A percentile compares a stretch with the other conserved stretches of the same genome.
phyloP scores from a whole-genome alignment of 2,797 vertebrate genomes.

The Pseudopleuronectes americanus region DNA sequence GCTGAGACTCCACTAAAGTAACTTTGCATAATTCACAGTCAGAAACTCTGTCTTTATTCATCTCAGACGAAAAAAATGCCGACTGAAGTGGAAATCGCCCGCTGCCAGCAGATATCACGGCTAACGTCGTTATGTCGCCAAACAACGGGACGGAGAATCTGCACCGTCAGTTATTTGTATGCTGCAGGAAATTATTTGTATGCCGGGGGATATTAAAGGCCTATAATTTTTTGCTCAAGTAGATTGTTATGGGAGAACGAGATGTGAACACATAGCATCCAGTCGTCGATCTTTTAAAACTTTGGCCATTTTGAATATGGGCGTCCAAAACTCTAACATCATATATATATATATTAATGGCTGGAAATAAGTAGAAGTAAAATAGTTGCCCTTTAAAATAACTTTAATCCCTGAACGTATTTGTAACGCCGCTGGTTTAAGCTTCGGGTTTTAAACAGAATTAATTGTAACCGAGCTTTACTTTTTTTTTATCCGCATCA shows the following conservation, averaged over 20 bases:
- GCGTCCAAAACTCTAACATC: no score
- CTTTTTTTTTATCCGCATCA: conserved; percentile 49
- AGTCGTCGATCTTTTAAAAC: no score
- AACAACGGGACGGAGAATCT: neutral
- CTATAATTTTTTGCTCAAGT: neutral
- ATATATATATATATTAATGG: neutral
- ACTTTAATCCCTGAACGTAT: conserved; percentile 15
- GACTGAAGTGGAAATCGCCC: neutral
- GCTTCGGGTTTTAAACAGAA: conserved; percentile 44
- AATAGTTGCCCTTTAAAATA: neutral
- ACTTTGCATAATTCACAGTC: no score
- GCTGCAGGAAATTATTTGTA: neutral
- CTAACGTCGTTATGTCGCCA: neutral
- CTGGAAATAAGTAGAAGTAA: neutral
- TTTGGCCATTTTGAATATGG: no score
- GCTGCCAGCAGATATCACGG: neutral
- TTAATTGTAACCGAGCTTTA: conserved; percentile 43
- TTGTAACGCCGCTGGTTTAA: conserved; percentile 3
- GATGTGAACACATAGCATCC: neutral
- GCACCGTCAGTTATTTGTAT: neutral
- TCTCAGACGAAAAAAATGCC: neutral
- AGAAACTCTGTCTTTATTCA: no score
- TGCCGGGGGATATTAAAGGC: neutral
- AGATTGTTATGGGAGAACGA: neutral
- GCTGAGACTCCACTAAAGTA: no score